phyloP scores from a whole-genome alignment of 2,797 vertebrate genomes.

The Moxostoma hubbsi region DNA sequence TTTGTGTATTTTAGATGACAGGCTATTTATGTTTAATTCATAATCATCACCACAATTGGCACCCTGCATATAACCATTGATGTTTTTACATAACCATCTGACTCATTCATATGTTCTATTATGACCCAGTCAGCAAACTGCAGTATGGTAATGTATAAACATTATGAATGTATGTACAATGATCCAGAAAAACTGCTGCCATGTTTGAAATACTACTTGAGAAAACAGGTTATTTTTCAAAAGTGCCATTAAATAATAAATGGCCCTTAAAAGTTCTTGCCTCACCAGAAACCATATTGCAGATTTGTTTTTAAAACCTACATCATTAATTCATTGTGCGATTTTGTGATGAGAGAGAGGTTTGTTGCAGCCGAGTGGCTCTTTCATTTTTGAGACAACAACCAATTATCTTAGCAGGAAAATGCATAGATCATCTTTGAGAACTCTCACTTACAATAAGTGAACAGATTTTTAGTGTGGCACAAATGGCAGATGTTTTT shows the following conservation, averaged over 20 bases:
- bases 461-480: not conserved
- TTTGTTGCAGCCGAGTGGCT: constrained; percentile 26
- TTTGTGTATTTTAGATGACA: not conserved
- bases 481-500: constrained; percentile 21
- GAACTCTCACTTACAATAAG: constrained; percentile 20
- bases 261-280: not conserved
- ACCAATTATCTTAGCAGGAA: constrained; percentile 32
- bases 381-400: constrained; percentile 38
- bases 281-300: not conserved
- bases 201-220: constrained; percentile 12
- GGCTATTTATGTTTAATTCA: not conserved
- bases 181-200: not conserved
- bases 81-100: constrained; percentile 40
- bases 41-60: not conserved
- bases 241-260: constrained; percentile 5
- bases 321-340: constrained; percentile 8
- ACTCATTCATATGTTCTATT: constrained; percentile 50
- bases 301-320: constrained; percentile 24
- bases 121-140: constrained; percentile 52
- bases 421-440: constrained; percentile 25
- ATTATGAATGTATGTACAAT: constrained; percentile 34
- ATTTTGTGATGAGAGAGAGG: constrained; percentile 10
- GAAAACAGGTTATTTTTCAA: constrained; percentile 28
- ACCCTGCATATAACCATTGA: constrained; percentile 24
- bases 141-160: constrained; percentile 18